A percentile compares a stretch with the other conserved stretches of the same genome.
phyloP scores from a whole-genome alignment of 2,797 vertebrate genomes.

The Trachurus trachurus region DNA sequence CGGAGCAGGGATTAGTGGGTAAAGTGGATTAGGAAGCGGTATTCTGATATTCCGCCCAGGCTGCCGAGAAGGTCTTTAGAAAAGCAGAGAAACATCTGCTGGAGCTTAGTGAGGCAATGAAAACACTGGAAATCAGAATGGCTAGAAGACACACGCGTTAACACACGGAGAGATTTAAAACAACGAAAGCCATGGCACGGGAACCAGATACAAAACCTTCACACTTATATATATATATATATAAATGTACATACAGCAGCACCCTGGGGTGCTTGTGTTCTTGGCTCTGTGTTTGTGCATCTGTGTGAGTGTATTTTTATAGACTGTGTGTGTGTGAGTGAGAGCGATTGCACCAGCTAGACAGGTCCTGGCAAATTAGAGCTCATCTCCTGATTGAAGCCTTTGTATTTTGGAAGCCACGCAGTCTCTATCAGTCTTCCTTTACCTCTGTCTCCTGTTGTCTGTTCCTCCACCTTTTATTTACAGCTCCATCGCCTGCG shows the following conservation, averaged over 20 bases:
- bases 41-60: conserved; percentile 83
- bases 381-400: conserved; percentile 71
- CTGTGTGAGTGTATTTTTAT: conserved; percentile 57
- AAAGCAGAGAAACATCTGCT: conserved; percentile 85
- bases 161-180: conserved; percentile 71
- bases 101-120: conserved; percentile 80
- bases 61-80: conserved; percentile 83
- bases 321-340: conserved; percentile 29
- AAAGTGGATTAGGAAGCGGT: conserved; percentile 85
- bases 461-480: conserved; percentile 69
- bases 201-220: conserved; percentile 63
- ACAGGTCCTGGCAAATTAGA: conserved; percentile 75
- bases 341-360: conserved; percentile 61
- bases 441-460: conserved; percentile 57
- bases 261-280: conserved; percentile 62
- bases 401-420: conserved; percentile 64
- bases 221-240: conserved; percentile 27
- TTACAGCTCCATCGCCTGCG: conserved; percentile 70
- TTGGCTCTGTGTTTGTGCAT: conserved; percentile 52
- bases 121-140: conserved; percentile 73
- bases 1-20: conserved; percentile 82
- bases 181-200: conserved; percentile 56
- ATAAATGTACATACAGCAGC: conserved; percentile 44
- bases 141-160: conserved; percentile 68
- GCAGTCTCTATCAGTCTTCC: conserved; percentile 45